Base-by-base conservation (phyloP, 1,140 invertebrate species). In the Danaus plexippus region DNA sequence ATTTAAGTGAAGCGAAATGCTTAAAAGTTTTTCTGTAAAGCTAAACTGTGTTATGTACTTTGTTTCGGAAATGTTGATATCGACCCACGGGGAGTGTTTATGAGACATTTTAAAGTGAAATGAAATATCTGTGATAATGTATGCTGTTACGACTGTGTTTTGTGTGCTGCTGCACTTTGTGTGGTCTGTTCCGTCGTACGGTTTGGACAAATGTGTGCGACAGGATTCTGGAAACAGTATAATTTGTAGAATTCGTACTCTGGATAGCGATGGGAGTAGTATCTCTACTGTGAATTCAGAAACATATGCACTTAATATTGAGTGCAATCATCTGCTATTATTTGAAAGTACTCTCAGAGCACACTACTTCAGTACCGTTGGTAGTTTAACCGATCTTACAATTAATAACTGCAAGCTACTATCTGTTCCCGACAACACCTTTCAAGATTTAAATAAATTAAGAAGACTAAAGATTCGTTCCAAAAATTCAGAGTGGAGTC, bases 391-490 rank as follows among this genome's bases (percentile, higher is more conserved):
- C 71, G 91, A 93, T 42, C 83, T 97, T 6, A 85, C 88, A 42
- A 89, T 97, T 67, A 91, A 91, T 61, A 91, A 91, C 43, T 97
- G 96, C 80, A 96, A 96, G 78, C 87, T 96, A 9, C 80, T 94
- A 6, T 89, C 91, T 57, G 80, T 97, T 66, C 93, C 94, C 11
- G 88, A 91, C 43, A 91, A 92, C 52, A 91, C 93, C 2, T 95
- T 97, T 73, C 89, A 92, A 68, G 93, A 93, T 12, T 82, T 96
- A n/a, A 87, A 83, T 52, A 92, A 94, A 43, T 84, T 96, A 18
- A 94, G 93, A 73, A 90, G 90, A 47, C 86, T 97, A 9, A 89
- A 90, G 11, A 85, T 97, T 22, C 92, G 92, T 65, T 94, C 94
- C 2, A 89, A 90, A 52, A 96, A 97, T 74, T 88, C 88, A 1